Conservation (phyloP, 1,140 invertebrate genomes). For the Diabrotica undecimpunctata region DNA sequence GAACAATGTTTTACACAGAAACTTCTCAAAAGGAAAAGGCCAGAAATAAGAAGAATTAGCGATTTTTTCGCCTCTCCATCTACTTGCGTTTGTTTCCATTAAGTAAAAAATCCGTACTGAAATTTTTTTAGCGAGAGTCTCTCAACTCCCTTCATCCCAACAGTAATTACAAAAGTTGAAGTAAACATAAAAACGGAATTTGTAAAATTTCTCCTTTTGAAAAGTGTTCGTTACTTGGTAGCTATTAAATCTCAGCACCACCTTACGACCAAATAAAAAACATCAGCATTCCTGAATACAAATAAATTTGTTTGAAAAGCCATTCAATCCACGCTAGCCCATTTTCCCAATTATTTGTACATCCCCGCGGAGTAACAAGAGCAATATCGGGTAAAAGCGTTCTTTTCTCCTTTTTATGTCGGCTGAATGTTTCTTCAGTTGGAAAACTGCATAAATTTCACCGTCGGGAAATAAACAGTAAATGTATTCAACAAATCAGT, state of each 20-base stretch:
- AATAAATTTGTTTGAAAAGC: conserved; percentile 14
- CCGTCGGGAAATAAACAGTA: conserved; percentile 14
- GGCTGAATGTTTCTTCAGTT: conserved; percentile 17
- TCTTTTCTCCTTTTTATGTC: conserved; percentile 6
- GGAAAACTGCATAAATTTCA: conserved; percentile 20
- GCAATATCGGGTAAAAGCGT: conserved; percentile 13
- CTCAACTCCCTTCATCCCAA: background rate
- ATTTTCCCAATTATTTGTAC: conserved; percentile 17
- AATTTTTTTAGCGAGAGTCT: background rate
- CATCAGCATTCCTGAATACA: conserved; percentile 8
- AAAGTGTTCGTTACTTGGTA: background rate
- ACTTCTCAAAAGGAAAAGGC: background rate
- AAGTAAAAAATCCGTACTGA: background rate
- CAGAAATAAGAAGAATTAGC: background rate
- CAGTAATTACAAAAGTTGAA: background rate
- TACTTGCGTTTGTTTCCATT: background rate
- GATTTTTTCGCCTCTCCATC: background rate
- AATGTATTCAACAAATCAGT: conserved; percentile 19
- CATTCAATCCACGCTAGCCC: conserved; percentile 10
- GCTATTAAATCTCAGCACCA: conserved; percentile 5
- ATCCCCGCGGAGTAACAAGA: conserved; percentile 17
- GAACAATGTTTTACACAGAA: too few relatives aligned
- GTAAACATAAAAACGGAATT: background rate
- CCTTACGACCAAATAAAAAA: conserved; percentile 2
- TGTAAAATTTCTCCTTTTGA: background rate